phyloP scores from a whole-genome alignment of 1,140 invertebrate species.

The Megalopta genalis region DNA sequence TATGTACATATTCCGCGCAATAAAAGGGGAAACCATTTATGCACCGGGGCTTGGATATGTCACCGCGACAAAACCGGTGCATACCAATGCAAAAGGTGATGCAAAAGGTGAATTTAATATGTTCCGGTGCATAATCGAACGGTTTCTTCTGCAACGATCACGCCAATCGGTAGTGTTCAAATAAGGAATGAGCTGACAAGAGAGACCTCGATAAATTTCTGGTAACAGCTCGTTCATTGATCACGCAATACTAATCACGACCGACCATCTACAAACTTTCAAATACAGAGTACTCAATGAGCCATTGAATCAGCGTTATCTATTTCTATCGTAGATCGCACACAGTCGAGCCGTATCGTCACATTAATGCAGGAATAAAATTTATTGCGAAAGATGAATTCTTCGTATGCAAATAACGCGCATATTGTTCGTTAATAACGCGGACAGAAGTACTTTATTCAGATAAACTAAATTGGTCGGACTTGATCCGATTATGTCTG shows the following conservation, averaged over 20 bases:
- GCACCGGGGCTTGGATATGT: too few relatives aligned
- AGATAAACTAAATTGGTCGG: not conserved
- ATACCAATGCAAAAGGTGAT: too few relatives aligned
- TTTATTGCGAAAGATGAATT: not conserved
- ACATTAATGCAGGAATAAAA: not conserved
- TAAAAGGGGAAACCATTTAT: too few relatives aligned
- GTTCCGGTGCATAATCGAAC: too few relatives aligned
- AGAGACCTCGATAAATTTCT: not conserved
- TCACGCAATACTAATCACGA: not conserved
- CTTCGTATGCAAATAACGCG: not conserved
- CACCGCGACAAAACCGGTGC: too few relatives aligned
- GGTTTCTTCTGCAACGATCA: not conserved
- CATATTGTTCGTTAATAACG: not conserved
- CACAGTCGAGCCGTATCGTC: not conserved
- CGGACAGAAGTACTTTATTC: not conserved
- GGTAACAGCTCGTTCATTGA: not conserved
- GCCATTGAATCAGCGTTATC: not conserved
- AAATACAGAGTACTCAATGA: not conserved
- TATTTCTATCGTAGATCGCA: not conserved
- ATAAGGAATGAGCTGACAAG: too few relatives aligned
- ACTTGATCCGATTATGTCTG: not conserved
- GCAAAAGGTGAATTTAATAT: too few relatives aligned
- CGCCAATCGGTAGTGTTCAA: not conserved
- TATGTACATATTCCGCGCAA: too few relatives aligned
- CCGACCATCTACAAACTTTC: not conserved